Percentiles rank a stretch among this genome's conserved stretches.
These are phyloP conservation scores for Pachypanchax playfairii DNA, from an alignment of 2,113 vertebrate genomes.

Conservation along the genomic window DNA sequence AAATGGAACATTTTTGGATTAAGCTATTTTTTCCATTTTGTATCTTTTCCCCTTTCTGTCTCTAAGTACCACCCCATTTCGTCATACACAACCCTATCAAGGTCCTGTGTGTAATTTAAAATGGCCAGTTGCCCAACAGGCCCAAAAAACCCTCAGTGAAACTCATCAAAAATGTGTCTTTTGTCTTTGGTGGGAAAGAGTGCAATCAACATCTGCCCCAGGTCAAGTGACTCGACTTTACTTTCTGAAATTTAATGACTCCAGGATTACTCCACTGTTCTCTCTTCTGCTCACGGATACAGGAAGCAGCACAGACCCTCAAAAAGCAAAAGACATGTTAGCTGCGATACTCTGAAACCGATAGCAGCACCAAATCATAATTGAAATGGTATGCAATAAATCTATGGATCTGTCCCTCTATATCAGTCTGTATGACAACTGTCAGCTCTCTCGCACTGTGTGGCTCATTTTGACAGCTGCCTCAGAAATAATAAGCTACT, in stretches of 20 bases:
- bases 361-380: background rate
- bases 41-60: slow-evolving; percentile 1
- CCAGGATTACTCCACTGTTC: too few species aligned
- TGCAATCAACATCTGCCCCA: too few species aligned
- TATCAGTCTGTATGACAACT: background rate
- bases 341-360: background rate
- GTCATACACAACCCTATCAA: background rate
- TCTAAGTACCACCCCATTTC: slow-evolving; percentile 5
- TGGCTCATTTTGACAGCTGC: background rate
- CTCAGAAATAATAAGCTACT: background rate
- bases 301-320: background rate
- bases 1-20: slow-evolving; percentile 48
- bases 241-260: too few species aligned
- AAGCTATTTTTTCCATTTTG: slow-evolving; percentile 20
- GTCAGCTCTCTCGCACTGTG: background rate
- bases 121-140: too few species aligned
- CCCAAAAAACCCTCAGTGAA: too few species aligned
- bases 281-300: background rate
- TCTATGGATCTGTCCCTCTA: background rate
- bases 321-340: background rate
- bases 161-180: too few species aligned
- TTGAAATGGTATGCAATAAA: background rate
- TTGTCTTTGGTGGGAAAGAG: too few species aligned
- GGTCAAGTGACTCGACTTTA: too few species aligned
- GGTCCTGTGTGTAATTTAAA: too few species aligned